Percentiles rank a stretch among this genome's conserved stretches.
Conservation (phyloP, 2,113 vertebrate genomes). For the Scomber colias region DNA sequence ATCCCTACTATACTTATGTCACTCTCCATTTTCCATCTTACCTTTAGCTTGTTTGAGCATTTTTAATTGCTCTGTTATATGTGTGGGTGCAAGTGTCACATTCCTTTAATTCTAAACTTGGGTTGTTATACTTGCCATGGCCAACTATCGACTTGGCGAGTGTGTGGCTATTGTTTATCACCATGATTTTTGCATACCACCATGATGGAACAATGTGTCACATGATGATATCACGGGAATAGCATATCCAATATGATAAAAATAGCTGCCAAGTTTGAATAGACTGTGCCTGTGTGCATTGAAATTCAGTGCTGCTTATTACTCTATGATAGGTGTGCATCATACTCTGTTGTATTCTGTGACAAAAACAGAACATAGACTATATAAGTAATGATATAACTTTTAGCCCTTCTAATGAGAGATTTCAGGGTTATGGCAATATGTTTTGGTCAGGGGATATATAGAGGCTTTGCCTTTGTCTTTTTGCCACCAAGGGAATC, state of each 20-base stretch:
- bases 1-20: conserved; percentile 2
- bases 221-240: conserved; percentile 66
- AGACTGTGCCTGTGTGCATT: conserved; percentile 41
- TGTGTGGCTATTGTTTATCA: conserved; percentile 66
- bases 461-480: not conserved
- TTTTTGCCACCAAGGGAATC: not conserved
- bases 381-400: not conserved
- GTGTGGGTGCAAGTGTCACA: conserved; percentile 10
- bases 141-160: conserved; percentile 37
- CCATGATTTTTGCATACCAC: conserved; percentile 61
- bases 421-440: not conserved
- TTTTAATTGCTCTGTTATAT: conserved; percentile 19
- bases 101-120: conserved; percentile 35
- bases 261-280: conserved; percentile 66
- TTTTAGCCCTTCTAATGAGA: not conserved
- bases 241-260: conserved; percentile 56
- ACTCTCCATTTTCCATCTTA: not conserved
- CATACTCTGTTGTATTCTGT: conserved; percentile 12
- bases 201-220: conserved; percentile 74
- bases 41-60: conserved; percentile 1
- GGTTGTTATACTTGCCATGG: conserved; percentile 43
- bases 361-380: not conserved
- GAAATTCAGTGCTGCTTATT: conserved; percentile 37
- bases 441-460: not conserved
- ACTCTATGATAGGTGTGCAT: conserved; percentile 7